These are phyloP conservation scores for Hanleya hanleyi DNA, from an alignment of 2,888 invertebrate species.

Conservation along the genomic window DNA sequence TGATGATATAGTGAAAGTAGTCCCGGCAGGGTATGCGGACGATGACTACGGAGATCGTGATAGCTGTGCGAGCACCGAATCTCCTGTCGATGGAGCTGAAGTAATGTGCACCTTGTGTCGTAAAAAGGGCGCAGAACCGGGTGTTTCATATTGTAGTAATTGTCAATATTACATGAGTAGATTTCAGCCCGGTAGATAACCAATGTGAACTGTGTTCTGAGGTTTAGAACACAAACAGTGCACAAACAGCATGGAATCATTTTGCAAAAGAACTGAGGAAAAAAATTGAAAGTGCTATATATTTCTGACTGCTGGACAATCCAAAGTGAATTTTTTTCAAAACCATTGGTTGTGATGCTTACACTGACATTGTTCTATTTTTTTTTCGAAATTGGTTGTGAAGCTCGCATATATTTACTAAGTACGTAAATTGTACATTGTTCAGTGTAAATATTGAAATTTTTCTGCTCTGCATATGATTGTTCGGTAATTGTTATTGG, in stretches of 20 bases:
- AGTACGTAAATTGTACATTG: too few species aligned
- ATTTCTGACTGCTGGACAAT: background rate
- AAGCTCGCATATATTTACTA: too few species aligned
- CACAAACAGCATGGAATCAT: too few species aligned
- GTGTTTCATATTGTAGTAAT: constrained; percentile 89
- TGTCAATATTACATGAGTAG: constrained; percentile 90
- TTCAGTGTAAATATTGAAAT: too few species aligned
- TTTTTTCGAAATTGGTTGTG: background rate
- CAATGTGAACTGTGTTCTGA: too few species aligned
- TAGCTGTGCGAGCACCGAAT: constrained; percentile 53
- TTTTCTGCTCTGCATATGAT: too few species aligned
- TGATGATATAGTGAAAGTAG: constrained; percentile 35
- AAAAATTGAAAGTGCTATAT: background rate
- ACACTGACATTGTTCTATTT: background rate
- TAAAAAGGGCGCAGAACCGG: constrained; percentile 85
- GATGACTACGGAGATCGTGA: constrained; percentile 49
- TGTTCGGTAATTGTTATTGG: background rate
- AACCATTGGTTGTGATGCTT: background rate
- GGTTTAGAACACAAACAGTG: too few species aligned
- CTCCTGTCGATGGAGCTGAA: constrained; percentile 70
- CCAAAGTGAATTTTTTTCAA: background rate
- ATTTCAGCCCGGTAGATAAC: constrained; percentile 52
- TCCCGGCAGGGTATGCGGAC: background rate
- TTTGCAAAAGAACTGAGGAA: background rate
- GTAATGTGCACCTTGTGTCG: constrained; percentile 90